Conservation (phyloP, 1,140 invertebrate genomes). For the Hypsibius dujardini region DNA sequence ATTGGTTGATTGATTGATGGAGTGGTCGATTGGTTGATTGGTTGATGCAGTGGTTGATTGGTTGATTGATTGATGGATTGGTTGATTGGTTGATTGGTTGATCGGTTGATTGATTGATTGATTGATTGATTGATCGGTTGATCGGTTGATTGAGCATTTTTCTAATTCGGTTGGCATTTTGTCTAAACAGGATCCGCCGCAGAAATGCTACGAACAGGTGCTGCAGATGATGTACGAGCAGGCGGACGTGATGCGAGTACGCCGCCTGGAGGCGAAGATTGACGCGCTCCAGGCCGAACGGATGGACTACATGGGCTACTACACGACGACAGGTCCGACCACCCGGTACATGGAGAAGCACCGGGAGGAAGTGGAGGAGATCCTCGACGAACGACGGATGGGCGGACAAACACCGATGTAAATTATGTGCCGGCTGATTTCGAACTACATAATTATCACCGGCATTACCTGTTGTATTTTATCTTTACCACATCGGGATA, state of each 20-base stretch:
- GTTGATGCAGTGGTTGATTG: too few species aligned
- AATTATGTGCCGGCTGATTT: not conserved
- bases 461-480: too few species aligned
- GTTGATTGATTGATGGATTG: too few species aligned
- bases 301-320: conserved; percentile 5
- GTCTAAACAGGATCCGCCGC: not conserved
- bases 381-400: not conserved
- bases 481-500: too few species aligned
- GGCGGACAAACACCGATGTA: not conserved
- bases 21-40: too few species aligned
- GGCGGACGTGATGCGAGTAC: not conserved
- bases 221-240: not conserved
- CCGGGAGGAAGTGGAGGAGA: not conserved
- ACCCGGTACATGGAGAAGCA: not conserved
- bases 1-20: too few species aligned
- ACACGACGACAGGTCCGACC: not conserved
- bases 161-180: too few species aligned
- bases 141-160: too few species aligned
- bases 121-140: too few species aligned
- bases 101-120: too few species aligned
- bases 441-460: too few species aligned
- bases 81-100: too few species aligned
- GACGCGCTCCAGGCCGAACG: not conserved
- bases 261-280: not conserved
- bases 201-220: conserved; percentile 1